Base-by-base conservation (phyloP, 1,140 invertebrate genomes). In the Hydropsyche tenuis region DNA sequence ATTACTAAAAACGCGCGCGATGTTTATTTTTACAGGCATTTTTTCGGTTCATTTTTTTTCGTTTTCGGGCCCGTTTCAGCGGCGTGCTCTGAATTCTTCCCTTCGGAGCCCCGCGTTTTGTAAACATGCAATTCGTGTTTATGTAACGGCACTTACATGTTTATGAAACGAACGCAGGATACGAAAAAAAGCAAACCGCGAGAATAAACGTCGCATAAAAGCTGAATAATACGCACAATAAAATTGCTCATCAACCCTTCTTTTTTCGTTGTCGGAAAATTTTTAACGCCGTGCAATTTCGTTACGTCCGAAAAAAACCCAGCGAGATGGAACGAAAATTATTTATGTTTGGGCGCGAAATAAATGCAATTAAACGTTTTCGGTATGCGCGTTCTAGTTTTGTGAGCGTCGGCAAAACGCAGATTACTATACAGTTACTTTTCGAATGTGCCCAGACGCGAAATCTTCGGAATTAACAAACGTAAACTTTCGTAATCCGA, bases 61-160 rank as follows among this genome's bases (percentile, higher is more conserved):
- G 16, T 12, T 63, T 73, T 69, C 46, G 43, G 18, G 43, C n/a
- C n/a, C 70, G 12, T 46, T 42, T 51, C 25, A 11, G 16, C 25
- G 25, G n/a, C 25, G 51, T n/a, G 48, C 69, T 12, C 25, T 37
- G 48, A 16, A 53, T 60, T 60, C 56, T 60, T 60, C 56, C 22
- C 56, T 5, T 6, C 22, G 56, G 56, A 14, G 18, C 48, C 48
- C 20, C 48, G 22, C 56, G 22, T 60, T 60, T 69, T 72, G 37
- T 45, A 25, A 51, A 45, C 75, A 77, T 77, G 75, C 73, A 77
- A 77, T 63, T 66, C 68, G 72, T 72, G 69, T 73, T 72, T 72
- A 60, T 69, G 27, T 51, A 69, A 69, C 65, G 25, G 65, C 65
- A 69, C 46, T 69, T 69, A 69, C 46, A 69, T 51, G 65, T 64